phyloP scores from a whole-genome alignment of 2,888 invertebrate species.

The Coelogynopora nodosa region DNA sequence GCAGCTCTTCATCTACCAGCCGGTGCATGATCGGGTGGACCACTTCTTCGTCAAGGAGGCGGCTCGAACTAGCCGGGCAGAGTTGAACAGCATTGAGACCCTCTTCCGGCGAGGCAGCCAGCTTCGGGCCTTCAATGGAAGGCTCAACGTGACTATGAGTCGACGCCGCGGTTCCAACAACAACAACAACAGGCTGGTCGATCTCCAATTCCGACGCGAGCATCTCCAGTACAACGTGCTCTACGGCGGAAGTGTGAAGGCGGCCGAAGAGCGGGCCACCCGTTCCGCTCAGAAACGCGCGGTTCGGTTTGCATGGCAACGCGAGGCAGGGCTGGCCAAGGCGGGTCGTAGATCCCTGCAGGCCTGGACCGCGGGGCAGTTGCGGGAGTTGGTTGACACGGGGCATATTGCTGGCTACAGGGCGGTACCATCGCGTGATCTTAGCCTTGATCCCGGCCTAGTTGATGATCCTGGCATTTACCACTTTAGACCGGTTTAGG shows the following conservation, averaged over 20 bases:
- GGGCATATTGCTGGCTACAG: background rate
- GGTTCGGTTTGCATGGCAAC: background rate
- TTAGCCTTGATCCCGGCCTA: background rate
- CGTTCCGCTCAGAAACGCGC: background rate
- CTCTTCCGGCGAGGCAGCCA: background rate
- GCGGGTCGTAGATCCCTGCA: background rate
- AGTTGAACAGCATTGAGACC: background rate
- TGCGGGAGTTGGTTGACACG: background rate
- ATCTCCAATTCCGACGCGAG: background rate
- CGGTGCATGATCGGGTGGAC: background rate
- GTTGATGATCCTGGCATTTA: background rate
- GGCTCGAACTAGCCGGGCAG: background rate
- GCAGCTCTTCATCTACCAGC: background rate
- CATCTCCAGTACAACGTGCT: background rate
- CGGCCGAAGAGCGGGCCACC: background rate
- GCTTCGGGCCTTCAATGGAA: background rate
- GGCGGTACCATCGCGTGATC: background rate
- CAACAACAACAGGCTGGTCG: too few relatives aligned
- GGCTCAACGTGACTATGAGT: background rate
- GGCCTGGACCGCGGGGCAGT: background rate
- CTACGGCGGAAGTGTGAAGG: background rate
- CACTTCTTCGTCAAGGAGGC: background rate
- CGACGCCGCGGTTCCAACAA: background rate
- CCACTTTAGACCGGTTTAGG: background rate
- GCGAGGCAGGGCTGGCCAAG: background rate